phyloP scores from a whole-genome alignment of 2,113 vertebrate genomes.

The Ctenodactylus gundi region DNA sequence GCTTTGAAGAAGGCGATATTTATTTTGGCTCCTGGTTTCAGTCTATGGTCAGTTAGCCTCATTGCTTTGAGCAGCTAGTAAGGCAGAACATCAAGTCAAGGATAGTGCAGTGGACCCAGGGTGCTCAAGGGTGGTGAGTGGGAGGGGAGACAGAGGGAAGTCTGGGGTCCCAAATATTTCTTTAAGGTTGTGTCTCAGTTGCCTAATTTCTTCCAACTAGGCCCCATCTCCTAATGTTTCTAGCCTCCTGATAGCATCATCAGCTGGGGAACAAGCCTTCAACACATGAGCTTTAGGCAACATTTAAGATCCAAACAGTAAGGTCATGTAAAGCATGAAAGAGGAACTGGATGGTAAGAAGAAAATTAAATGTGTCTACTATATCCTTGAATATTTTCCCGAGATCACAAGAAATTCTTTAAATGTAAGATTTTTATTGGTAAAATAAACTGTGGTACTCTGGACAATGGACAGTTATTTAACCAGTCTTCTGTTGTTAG shows the following conservation, averaged over 20 bases:
- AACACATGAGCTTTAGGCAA: neutral
- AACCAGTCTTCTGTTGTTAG: neutral
- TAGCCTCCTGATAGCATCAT: neutral
- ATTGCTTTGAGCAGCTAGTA: neutral
- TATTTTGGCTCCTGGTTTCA: neutral
- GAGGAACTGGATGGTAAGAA: neutral
- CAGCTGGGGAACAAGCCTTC: neutral
- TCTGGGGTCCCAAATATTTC: neutral
- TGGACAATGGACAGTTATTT: neutral
- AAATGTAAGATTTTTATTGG: neutral
- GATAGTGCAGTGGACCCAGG: neutral
- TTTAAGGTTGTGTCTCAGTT: neutral
- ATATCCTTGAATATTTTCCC: neutral
- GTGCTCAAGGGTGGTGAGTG: neutral
- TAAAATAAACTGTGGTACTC: neutral
- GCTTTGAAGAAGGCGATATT: neutral
- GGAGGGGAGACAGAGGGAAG: neutral
- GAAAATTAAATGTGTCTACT: neutral
- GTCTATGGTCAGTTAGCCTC: neutral
- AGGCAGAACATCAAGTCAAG: neutral
- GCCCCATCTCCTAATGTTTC: neutral
- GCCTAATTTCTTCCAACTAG: neutral
- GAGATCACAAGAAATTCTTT: neutral
- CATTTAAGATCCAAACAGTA: neutral
- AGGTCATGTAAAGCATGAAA: neutral